These are phyloP conservation scores for Poeciliopsis prolifica DNA, from an alignment of 2,113 vertebrate genomes.

Conservation along the genomic window DNA sequence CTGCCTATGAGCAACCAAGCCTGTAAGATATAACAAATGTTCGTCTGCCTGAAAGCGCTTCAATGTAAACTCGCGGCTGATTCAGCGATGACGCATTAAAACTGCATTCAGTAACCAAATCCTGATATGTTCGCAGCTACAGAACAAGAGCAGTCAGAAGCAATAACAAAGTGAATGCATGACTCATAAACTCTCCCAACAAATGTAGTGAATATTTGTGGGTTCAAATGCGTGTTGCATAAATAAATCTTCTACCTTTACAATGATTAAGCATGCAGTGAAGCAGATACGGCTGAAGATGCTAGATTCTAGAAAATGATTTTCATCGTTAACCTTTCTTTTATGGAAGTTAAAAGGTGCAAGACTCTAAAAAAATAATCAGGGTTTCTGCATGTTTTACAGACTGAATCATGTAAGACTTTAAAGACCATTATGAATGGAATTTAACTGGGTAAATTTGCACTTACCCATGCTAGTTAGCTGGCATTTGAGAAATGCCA, in stretches of 20 bases:
- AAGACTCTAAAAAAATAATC: neutral
- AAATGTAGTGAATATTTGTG: neutral
- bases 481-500: too few relatives aligned
- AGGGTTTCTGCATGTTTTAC: too few relatives aligned
- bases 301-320: neutral
- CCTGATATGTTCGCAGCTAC: neutral
- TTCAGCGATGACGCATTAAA: neutral
- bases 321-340: neutral
- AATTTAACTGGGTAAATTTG: too few relatives aligned
- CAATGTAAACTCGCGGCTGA: neutral
- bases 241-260: neutral
- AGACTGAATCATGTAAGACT: too few relatives aligned
- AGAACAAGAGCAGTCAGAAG: neutral
- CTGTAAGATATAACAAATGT: neutral
- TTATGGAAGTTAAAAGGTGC: neutral
- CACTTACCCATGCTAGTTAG: too few relatives aligned
- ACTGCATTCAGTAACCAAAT: neutral
- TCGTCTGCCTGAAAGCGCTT: neutral
- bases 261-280: neutral
- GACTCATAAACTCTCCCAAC: conserved; percentile 2
- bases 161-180: neutral
- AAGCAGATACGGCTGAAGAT: neutral
- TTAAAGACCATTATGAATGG: too few relatives aligned
- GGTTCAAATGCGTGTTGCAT: neutral
- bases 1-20: neutral